phyloP scores from a whole-genome alignment of 2,888 invertebrate genomes.

The Baccha elongata region DNA sequence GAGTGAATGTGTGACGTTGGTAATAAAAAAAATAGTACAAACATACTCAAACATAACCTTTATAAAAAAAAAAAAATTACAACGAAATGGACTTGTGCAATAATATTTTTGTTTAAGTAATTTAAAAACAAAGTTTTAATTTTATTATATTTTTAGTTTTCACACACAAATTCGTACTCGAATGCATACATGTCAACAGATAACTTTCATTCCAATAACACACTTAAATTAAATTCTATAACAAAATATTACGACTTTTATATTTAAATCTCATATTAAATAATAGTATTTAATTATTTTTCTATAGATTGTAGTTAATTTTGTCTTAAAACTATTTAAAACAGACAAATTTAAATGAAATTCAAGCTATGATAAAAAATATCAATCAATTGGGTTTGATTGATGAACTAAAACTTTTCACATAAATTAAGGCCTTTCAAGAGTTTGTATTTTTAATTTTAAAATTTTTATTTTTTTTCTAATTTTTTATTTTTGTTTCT shows the following conservation, averaged over 20 bases:
- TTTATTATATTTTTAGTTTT: not conserved
- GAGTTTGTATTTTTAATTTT: too few species aligned
- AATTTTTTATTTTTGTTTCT: too few species aligned
- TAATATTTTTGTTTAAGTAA: not conserved
- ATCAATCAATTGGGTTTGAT: too few species aligned
- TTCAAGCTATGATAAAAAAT: too few species aligned
- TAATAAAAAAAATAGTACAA: slow-evolving; percentile 23
- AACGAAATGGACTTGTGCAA: not conserved
- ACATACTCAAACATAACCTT: slow-evolving; percentile 18
- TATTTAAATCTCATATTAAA: too few species aligned
- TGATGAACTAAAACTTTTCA: too few species aligned
- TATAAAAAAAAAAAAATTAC: not conserved
- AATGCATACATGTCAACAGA: not conserved
- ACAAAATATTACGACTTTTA: not conserved
- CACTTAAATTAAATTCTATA: not conserved
- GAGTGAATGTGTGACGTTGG: slow-evolving; percentile 72
- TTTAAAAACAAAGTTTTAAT: not conserved
- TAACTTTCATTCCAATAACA: not conserved
- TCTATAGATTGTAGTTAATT: too few species aligned
- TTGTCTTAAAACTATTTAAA: too few species aligned
- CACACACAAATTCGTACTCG: not conserved
- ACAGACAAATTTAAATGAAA: too few species aligned
- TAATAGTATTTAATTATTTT: too few species aligned
- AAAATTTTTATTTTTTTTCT: too few species aligned
- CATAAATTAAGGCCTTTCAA: too few species aligned